Base-by-base conservation (phyloP, 2,888 invertebrate species). In the Meteorus colon region DNA sequence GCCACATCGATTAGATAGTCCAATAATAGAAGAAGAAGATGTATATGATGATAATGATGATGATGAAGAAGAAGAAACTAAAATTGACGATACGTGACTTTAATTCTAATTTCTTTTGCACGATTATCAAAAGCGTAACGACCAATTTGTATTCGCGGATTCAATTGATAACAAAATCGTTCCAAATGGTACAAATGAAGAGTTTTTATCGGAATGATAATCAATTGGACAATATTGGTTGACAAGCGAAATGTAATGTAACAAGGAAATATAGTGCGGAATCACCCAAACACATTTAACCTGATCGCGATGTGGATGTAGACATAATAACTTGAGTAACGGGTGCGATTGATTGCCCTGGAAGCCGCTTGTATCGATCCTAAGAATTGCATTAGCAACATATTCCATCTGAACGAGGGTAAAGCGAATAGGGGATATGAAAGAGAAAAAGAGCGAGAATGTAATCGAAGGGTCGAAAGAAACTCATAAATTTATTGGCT, bases 281-380 rank as follows among this genome's bases (percentile, higher is more conserved):
- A 4, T 67, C 73, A 67, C 59, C 73, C 60, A 12, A 19, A 67
- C 34, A 73, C n/a, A 76, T 76, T 66, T 41, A 48, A 76, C n/a
- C 34, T 66, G 34, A 67, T 68, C 31, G 19, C 19, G 34, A 41
- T 62, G 70, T 41, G 59, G 71, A 75, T 41, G 72, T 34, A 67
- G 51, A 71, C 45, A 66, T 75, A 75, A 75, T 76, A 76, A 59
- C 66, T 60, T 10, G 37, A 27, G 75, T 59, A 72, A 59, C 76
- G 48, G 76, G 71, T 76, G 72, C 72, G 67, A 76, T 72, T 76
- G 72, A 76, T 75, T 75, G 59, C 75, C 31, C 63, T 16, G 31
- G 70, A 67, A 31, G 69, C 45, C 37, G 60, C 29, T 37, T 48
- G 67, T 76, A 76, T 76, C 67, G 72, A 72, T 67, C 48, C 34